A percentile compares a stretch with the other conserved stretches of the same genome.
These are phyloP conservation scores for Syngnathus acus DNA, from an alignment of 2,797 vertebrate species.

Conservation along the genomic window DNA sequence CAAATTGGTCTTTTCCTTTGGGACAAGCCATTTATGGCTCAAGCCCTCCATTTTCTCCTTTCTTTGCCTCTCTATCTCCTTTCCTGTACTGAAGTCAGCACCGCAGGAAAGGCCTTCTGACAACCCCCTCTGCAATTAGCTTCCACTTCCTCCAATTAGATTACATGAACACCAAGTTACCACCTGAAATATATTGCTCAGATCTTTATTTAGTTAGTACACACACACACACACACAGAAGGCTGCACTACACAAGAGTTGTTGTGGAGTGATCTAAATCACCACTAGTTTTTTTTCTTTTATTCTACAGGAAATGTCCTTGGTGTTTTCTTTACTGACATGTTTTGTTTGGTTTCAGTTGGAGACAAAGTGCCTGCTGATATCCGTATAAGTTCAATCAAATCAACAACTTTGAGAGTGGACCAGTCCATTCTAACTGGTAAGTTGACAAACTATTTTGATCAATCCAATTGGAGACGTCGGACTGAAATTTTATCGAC, in stretches of 20 bases:
- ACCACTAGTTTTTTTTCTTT: background rate
- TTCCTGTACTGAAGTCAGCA: slow-evolving; percentile 28
- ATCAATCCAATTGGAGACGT: background rate
- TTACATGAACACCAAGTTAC: slow-evolving; percentile 25
- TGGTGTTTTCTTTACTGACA: background rate
- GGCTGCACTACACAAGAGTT: background rate
- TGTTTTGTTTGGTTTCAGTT: slow-evolving; percentile 66
- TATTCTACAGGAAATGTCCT: background rate
- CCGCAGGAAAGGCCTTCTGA: slow-evolving; percentile 27
- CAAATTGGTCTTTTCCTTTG: slow-evolving; percentile 63
- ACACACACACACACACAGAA: background rate
- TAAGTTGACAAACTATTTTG: slow-evolving; percentile 42
- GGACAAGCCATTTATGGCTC: slow-evolving; percentile 62
- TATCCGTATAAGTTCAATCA: slow-evolving; percentile 94
- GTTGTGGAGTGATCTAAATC: background rate
- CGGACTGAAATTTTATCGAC: background rate
- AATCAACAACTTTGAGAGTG: slow-evolving; percentile 92
- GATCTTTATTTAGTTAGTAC: slow-evolving; percentile 16
- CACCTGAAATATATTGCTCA: slow-evolving; percentile 20
- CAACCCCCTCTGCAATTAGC: slow-evolving; percentile 16
- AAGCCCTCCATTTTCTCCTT: slow-evolving; percentile 50
- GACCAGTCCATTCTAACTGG: slow-evolving; percentile 98
- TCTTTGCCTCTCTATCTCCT: slow-evolving; percentile 34
- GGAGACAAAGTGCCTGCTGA: slow-evolving; percentile 98
- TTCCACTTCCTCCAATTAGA: slow-evolving; percentile 29